A percentile compares a stretch with the other conserved stretches of the same genome.
phyloP scores from a whole-genome alignment of 1,140 invertebrate species.

The Dolichoris vasculosae region DNA sequence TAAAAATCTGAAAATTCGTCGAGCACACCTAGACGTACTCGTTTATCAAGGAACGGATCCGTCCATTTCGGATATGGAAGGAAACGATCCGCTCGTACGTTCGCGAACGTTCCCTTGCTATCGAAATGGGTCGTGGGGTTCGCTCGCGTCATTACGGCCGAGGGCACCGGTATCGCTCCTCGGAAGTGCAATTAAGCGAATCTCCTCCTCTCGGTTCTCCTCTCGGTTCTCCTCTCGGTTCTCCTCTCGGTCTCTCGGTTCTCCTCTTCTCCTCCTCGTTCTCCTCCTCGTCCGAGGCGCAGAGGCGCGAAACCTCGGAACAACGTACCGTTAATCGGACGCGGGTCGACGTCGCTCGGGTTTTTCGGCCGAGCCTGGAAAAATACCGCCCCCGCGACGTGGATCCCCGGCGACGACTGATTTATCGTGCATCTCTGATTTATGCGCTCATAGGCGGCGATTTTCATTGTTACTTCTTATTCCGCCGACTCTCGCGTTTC shows the following conservation, averaged over 20 bases:
- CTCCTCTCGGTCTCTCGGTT: too few species aligned
- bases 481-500: neutral
- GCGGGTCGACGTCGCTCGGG: neutral
- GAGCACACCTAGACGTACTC: neutral
- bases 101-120: neutral
- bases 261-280: neutral
- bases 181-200: conserved; percentile 23
- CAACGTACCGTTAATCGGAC: neutral
- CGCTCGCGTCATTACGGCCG: neutral
- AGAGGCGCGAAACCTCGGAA: too few species aligned
- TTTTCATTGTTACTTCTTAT: conserved; percentile 27
- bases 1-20: neutral
- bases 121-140: neutral
- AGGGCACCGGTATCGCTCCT: neutral
- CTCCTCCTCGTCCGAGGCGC: too few species aligned
- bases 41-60: neutral
- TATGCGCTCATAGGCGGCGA: conserved; percentile 21
- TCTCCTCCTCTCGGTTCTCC: neutral
- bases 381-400: conserved; percentile 8
- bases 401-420: neutral
- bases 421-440: conserved; percentile 14
- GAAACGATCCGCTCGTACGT: neutral
- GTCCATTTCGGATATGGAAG: neutral
- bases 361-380: neutral
- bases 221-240: neutral